Evolutionary conservation across 2,113 vertebrate species (phyloP), one percentile per base, ranked within the genome.

Genomic region (Gulo gulo): DNA sequence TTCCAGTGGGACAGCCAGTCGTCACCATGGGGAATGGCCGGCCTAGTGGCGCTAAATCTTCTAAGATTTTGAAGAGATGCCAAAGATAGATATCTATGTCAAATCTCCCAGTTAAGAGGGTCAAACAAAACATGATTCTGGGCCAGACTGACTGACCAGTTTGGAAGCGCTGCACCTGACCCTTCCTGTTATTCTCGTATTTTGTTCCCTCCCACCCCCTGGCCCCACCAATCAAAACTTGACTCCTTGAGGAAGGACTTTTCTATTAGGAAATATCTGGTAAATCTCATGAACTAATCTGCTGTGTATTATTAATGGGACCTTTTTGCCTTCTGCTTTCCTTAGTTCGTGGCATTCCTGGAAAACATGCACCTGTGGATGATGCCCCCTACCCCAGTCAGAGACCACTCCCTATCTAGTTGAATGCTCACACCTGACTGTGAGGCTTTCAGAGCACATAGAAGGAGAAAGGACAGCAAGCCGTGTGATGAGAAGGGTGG

Each of bases 181-280:
- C 31, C 36, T 93, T 88, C 61, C 87, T 97, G 57, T 88, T 92
- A 36, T 24, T 83, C 34, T 92, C 96, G 34, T 42, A 23, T 91
- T 91, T 89, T 79, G 39, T 71, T 93, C 78, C 65, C 8, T 89
- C 39, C 15, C 24, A 23, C 8, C 4, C 26, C 14, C 24, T 74
- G 23, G 18, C 18, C 20, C 52, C 31, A 69, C n/a, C 9, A 20
- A 16, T 95, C 45, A 73, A 59, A 92, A 69, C 11, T 47, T 80
- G 80, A 89, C 73, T 91, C n/a, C 29, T 69, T 1, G 21, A 61
- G 34, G 78, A 87, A 95, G 74, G n/a, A 36, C 59, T 92, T 91
- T 88, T 81, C 84, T 85, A 1, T 71, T 59, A 65, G 69, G 52
- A 29, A 73, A 8, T 80, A 65, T 82, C 50, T 87, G n/a, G 42